Evolutionary conservation across 1,140 invertebrate genomes (phyloP), one percentile per base, ranked within the genome.

Genomic region (Trissolcus basalis): DNA sequence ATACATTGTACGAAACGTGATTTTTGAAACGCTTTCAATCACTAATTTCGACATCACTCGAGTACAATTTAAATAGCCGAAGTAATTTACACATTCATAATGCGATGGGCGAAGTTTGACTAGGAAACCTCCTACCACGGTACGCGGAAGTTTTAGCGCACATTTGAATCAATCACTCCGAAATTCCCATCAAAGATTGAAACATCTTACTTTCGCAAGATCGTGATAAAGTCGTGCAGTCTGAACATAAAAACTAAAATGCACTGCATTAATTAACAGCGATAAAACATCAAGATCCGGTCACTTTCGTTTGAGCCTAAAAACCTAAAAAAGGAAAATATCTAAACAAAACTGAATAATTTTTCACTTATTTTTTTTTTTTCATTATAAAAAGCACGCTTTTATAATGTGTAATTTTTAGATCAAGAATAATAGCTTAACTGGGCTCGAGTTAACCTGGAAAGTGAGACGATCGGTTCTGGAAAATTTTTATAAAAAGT

Each of bases 401-500:
- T n/a, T n/a, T n/a, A n/a, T n/a, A n/a, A n/a, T n/a, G n/a, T n/a
- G n/a, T 36, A 8, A 39, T 9, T 39, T 11, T n/a, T 39, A n/a
- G n/a, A 39, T 44, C 41, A 13, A 60, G 50, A 59, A 64, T 41
- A 69, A 58, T 59, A 44, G 48, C 13, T 63, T 16, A 13, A 58
- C 15, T 12, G 58, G 63, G 32, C 10, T 47, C 63, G 44, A 50
- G 35, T 51, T 67, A 60, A 63, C 43, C 45, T 64, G 64, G 59
- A 75, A 69, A 75, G 59, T 67, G 54, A 69, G 60, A 36, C 32
- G 56, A 68, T 74, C 71, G 58, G 51, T 50, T 63, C 61, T 53
- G 11, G 12, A 6, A 41, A 8, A 7, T 33, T 50, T 44, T 61
- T 71, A 58, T 16, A 58, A 14, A 15, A 61, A 48, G 67, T 73